A percentile compares a stretch with the other conserved stretches of the same genome.
Conservation (phyloP, 2,113 vertebrate species). For the Romanogobio albipinnatus region DNA sequence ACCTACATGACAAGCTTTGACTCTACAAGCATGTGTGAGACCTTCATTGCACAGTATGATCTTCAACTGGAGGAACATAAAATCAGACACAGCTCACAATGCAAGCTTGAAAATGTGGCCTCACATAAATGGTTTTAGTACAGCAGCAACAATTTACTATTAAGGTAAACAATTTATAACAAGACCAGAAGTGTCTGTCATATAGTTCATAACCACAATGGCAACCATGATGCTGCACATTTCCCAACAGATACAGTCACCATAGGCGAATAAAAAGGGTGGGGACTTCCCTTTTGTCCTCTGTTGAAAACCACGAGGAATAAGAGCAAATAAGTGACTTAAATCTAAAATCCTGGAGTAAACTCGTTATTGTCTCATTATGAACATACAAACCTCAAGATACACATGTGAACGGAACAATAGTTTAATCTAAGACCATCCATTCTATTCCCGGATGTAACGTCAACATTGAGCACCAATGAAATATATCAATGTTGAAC, state of each 20-base stretch:
- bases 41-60: background rate
- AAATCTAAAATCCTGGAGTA: background rate
- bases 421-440: background rate
- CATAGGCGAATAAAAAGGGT: conserved; percentile 28
- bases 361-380: background rate
- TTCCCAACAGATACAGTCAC: conserved; percentile 42
- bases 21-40: background rate
- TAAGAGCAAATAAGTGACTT: background rate
- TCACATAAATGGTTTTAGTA: background rate
- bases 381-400: background rate
- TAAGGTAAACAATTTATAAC: background rate
- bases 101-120: background rate
- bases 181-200: background rate
- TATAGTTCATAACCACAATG: conserved; percentile 14
- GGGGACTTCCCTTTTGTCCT: conserved; percentile 53
- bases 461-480: background rate
- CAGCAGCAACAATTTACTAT: background rate
- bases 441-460: conserved; percentile 1
- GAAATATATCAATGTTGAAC: background rate
- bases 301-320: background rate
- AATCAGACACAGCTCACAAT: background rate
- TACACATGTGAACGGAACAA: background rate
- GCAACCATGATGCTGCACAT: conserved; percentile 42
- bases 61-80: background rate
- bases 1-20: background rate